These are phyloP conservation scores for Entomobrya multifasciata DNA, from an alignment of 2,888 invertebrate species.

Conservation along the genomic window DNA sequence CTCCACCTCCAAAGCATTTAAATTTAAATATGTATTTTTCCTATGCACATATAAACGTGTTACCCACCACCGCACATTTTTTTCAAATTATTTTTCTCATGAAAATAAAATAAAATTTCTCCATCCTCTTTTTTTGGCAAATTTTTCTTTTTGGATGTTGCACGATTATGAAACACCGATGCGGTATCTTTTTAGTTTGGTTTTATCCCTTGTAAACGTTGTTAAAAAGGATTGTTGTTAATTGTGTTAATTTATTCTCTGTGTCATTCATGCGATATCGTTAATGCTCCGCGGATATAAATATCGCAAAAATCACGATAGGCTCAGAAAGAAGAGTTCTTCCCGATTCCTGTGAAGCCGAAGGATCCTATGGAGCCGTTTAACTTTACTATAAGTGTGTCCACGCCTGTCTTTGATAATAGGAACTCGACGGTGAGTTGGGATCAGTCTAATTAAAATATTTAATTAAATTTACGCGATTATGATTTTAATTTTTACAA, in stretches of 20 bases:
- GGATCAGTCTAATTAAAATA: neutral
- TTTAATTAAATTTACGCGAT: neutral
- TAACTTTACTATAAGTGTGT: slow-evolving; percentile 83
- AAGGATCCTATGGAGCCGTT: slow-evolving; percentile 74
- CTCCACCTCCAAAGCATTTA: too few species aligned
- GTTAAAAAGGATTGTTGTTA: neutral
- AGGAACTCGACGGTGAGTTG: slow-evolving; percentile 80
- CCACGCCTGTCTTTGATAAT: slow-evolving; percentile 83
- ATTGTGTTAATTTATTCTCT: neutral
- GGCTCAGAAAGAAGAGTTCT: slow-evolving; percentile 54
- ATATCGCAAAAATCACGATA: neutral
- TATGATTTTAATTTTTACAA: slow-evolving; percentile 1
- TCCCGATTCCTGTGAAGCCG: slow-evolving; percentile 28
- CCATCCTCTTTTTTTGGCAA: too few species aligned
- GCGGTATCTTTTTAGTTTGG: too few species aligned
- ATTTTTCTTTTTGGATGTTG: too few species aligned
- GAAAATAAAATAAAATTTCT: too few species aligned
- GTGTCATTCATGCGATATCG: neutral
- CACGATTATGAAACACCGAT: too few species aligned
- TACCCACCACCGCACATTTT: neutral
- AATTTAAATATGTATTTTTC: too few species aligned
- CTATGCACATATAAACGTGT: too few species aligned
- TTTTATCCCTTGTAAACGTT: neutral
- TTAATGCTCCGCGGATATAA: neutral
- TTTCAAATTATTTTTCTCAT: neutral